A percentile compares a stretch with the other conserved stretches of the same genome.
Conservation (phyloP, 2,113 vertebrate species). For the Scatophagus argus region DNA sequence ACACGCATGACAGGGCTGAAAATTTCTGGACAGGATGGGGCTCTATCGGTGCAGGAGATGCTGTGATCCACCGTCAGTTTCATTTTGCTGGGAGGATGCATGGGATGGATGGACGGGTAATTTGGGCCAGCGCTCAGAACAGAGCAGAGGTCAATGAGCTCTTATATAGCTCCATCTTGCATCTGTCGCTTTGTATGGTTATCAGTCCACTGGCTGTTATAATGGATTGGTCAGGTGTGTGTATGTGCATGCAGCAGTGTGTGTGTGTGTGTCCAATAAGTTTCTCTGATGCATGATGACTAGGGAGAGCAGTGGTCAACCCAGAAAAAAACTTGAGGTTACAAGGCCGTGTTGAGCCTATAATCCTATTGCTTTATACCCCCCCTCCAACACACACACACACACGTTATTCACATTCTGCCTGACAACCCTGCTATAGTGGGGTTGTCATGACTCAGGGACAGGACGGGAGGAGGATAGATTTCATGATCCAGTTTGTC, state of each 20-base stretch:
- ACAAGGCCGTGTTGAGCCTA: constrained; percentile 30
- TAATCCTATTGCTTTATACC: constrained; percentile 21
- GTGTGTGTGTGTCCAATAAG: neutral
- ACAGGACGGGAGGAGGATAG: constrained; percentile 29
- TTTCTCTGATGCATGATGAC: constrained; percentile 49
- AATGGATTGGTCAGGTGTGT: constrained; percentile 22
- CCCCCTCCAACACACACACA: no score
- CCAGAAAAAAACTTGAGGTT: constrained; percentile 39
- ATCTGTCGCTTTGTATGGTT: constrained; percentile 67
- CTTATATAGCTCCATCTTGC: constrained; percentile 52
- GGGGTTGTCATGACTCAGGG: constrained; percentile 61
- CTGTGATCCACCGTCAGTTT: constrained; percentile 27
- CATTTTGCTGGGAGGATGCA: constrained; percentile 23
- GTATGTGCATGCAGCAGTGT: neutral
- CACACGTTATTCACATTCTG: constrained; percentile 45
- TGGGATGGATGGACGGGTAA: constrained; percentile 57
- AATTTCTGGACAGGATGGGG: constrained; percentile 3
- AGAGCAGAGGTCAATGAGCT: constrained; percentile 72
- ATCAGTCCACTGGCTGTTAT: constrained; percentile 45
- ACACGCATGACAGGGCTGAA: constrained; percentile 9
- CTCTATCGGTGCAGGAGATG: constrained; percentile 33
- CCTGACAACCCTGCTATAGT: constrained; percentile 34
- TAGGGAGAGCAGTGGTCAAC: constrained; percentile 15
- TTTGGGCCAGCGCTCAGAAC: constrained; percentile 44
- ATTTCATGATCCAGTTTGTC: constrained; percentile 56